Conservation (phyloP, 2,797 vertebrate species). For the Synaphobranchus kaupii region DNA sequence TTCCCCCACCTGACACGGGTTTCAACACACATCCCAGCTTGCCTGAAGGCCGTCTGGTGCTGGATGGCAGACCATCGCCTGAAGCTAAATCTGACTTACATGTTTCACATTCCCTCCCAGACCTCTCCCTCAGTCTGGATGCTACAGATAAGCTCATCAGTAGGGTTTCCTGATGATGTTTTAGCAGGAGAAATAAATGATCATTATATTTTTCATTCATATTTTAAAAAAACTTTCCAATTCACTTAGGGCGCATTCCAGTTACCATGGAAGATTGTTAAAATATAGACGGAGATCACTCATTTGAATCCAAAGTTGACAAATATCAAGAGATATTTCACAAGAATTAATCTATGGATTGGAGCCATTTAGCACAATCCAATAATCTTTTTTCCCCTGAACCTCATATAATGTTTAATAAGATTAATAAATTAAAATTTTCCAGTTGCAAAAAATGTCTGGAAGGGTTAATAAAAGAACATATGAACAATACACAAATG, state of each 20-base stretch:
- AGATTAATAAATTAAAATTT: not conserved
- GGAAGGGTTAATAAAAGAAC: not conserved
- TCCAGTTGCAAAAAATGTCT: not conserved
- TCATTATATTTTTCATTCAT: not conserved
- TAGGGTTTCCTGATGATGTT: not conserved
- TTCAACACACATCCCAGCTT: not conserved
- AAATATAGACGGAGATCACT: not conserved
- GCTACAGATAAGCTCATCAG: not conserved
- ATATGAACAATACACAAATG: not conserved
- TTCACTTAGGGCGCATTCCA: not conserved
- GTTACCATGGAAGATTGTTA: not conserved
- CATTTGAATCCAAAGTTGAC: not conserved
- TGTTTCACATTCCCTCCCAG: not conserved
- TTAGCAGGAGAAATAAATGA: not conserved
- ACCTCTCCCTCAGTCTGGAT: not conserved
- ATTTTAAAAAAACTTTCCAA: not conserved
- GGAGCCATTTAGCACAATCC: not conserved
- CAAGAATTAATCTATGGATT: not conserved
- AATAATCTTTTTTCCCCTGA: not conserved
- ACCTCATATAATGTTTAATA: not conserved
- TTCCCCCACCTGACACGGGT: not conserved
- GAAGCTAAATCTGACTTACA: not conserved
- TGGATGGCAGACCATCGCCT: not conserved
- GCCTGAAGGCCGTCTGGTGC: not conserved
- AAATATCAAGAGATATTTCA: not conserved